Base-by-base conservation (phyloP, 2,888 invertebrate species). In the Habroteleia sp. region DNA sequence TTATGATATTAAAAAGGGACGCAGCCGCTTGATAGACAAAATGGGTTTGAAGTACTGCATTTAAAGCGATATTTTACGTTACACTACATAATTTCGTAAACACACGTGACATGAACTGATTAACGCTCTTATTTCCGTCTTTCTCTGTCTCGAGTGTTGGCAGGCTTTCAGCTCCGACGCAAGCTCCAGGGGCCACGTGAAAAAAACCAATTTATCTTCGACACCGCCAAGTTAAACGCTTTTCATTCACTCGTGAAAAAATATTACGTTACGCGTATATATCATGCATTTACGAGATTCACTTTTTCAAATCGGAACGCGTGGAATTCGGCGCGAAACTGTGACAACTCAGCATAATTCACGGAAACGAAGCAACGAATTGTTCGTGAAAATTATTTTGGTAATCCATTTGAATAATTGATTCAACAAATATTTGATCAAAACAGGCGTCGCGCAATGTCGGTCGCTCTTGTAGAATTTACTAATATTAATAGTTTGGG, bases 101-200 rank as follows among this genome's bases (percentile, higher is more conserved):
- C 63, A 74, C 42, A 62, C 46, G 74, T 63, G 68, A 68, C 74
- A 74, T 46, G 68, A 54, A 68, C 63, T 68, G 68, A 74, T 68
- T 74, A 74, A 68, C 68, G 58, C 68, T 41, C 42, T 66, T 63
- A 68, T 62, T 74, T 56, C 58, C 56, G 58, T 72, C 56, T 52
- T 72, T 62, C 46, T 74, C 62, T 46, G 48, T 41, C 52, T 4
- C 16, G 8, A 50, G 17, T 41, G 46, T 50, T 73, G 66, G 58
- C 73, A 66, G 50, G 23, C 17, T 37, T 42, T 58, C 72, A 72
- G 42, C 42, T 54, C 11, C n/a, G n/a, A n/a, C 17, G 35, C 46
- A 52, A 48, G 13, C 42, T 56, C 56, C 48, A 56, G 48, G 27
- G 42, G 31, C 16, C 11, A 10, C 29, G 35, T 14, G 29, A 17